These are phyloP conservation scores for Falcunculus frontatus DNA, from an alignment of 2,113 vertebrate genomes.

Conservation along the genomic window DNA sequence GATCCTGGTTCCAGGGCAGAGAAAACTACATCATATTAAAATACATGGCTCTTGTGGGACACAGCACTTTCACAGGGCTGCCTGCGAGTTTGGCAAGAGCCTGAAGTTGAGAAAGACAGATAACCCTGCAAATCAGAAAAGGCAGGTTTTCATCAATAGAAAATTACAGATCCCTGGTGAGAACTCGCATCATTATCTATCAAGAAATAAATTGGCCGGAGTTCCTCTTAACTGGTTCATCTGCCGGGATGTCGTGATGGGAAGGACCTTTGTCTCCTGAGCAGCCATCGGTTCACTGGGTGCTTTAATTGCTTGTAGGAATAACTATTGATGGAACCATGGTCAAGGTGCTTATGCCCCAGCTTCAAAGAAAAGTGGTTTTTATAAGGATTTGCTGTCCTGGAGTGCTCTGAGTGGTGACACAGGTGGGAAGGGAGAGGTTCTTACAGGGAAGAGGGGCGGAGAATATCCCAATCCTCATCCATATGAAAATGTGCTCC, in stretches of 20 bases:
- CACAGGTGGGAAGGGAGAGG: not conserved
- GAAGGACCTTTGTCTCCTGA: slow-evolving; percentile 28
- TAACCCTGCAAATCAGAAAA: slow-evolving; percentile 53
- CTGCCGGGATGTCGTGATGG: not conserved
- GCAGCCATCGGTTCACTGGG: not conserved
- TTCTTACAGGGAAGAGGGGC: not conserved
- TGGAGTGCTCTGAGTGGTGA: not conserved
- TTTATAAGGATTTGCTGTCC: not conserved
- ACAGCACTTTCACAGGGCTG: slow-evolving; percentile 15
- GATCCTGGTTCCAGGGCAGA: slow-evolving; percentile 36
- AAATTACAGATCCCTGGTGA: slow-evolving; percentile 63
- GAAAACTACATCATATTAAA: slow-evolving; percentile 51
- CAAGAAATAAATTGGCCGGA: slow-evolving; percentile 56
- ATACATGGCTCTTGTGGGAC: slow-evolving; percentile 51
- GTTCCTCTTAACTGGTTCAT: slow-evolving; percentile 34
- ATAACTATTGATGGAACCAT: not conserved
- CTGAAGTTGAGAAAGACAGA: slow-evolving; percentile 45
- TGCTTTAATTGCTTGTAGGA: slow-evolving; percentile 35
- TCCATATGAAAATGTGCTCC: fast-evolving
- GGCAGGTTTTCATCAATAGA: slow-evolving; percentile 66
- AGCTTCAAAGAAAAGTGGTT: not conserved
- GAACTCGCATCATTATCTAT: slow-evolving; percentile 63
- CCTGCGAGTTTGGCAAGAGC: slow-evolving; percentile 40
- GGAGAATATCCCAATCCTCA: not conserved
- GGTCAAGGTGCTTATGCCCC: not conserved